Base-by-base conservation (phyloP, 2,113 vertebrate species). In the Poicephalus gulielmi region DNA sequence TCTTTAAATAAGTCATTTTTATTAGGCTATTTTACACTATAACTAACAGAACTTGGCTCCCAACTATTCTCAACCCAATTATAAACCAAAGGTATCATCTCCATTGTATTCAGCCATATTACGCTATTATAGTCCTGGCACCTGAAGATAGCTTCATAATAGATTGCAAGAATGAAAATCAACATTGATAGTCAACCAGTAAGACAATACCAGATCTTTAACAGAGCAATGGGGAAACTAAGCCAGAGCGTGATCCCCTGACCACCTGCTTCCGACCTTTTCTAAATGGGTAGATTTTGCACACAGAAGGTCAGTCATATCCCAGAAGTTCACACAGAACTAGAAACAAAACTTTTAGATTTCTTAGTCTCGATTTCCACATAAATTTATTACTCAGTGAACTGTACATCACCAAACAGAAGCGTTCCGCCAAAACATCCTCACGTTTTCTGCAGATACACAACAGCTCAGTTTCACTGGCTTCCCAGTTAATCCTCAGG, bases 1-100 rank as follows among this genome's bases (percentile, higher is more conserved):
- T 90, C 76, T 64, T 89, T 94, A 87, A 95, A 66, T 73, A 88
- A 92, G 63, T 94, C 74, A 91, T 60, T 93, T 94, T 96, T 95
- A 84, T 94, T 90, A 79, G 79, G 53, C 47, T 74, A 19, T 93
- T 92, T 96, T 81, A 87, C 37, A 93, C 57, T 81, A 80, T 41
- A 37, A 39, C n/a, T 91, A n/a, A 64, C 71, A 93, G 62, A 76
- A n/a, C 35, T 90, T 94, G 59, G 74, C 46, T 77, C 63, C 50
- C 52, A 82, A 83, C 30, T 78, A 67, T 63, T 52, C 86, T 46
- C 57, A 91, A 88, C 82, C 46, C 43, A 63, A 47, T 86, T 87
- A 92, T 35, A 44, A 76, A 88, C 60, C 69, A 37, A 13, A 7
- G 47, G 50, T 47, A 33, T 43, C 53, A 46, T 73, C 70, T 69